Base-by-base conservation (phyloP, 1,140 invertebrate genomes). In the Euwallacea similis region DNA sequence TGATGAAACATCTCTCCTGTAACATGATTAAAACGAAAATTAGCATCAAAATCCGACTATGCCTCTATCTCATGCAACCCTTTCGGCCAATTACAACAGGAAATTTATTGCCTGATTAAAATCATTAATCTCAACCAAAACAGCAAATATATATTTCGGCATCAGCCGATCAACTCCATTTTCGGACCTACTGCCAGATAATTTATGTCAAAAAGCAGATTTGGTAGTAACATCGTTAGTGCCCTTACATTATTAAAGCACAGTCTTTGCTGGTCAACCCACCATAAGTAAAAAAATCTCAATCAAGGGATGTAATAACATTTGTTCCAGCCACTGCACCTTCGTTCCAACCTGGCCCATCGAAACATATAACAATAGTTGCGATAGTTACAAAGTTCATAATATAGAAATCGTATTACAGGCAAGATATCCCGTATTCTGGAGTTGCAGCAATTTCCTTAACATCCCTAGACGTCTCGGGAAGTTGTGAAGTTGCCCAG, bases 91-190 rank as follows among this genome's bases (percentile, higher is more conserved):
- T 71, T 71, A 71, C 62, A 71, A 41, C 33, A 11, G n/a, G 56
- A 44, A 63, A 71, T 71, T 71, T 71, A 71, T 71, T 71, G 66
- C 69, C 69, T 71, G 69, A 71, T 71, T 71, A 71, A 69, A 71
- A 71, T 71, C 69, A 71, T 71, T 66, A 71, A 71, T 71, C 66
- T 62, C 69, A 60, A 54, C 55, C 63, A 71, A 66, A 71, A 71
- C 54, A 13, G 69, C 69, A 59, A 66, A 71, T 66, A 71, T 66
- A 71, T 66, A 71, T 71, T 71, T 71, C 61, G 44, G 16, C 55
- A 60, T 71, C 61, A 42, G 16, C 55, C 53, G 61, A 66, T 66
- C 69, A 65, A 55, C 41, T 71, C 55, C 60, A 66, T 65, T 71
- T 71, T 64, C 55, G 62, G 47, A 60, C 69, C 64, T 7, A 41